Evolutionary conservation across 2,888 invertebrate species (phyloP).

Genomic region (Margaritifera margaritifera): DNA sequence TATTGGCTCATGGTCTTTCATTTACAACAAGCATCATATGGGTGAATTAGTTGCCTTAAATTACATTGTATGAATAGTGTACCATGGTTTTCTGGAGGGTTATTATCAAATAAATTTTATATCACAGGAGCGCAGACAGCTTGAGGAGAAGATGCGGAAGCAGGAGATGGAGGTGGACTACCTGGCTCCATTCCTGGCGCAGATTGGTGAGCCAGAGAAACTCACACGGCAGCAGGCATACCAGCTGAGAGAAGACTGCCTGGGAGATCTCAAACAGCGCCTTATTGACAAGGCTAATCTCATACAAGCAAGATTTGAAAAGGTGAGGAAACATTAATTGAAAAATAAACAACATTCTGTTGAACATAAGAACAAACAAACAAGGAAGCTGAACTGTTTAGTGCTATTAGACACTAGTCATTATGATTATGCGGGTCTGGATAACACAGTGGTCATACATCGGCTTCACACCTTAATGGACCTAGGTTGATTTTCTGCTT

Average conservation of each 20-base stretch:
- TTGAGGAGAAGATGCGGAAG: slow-evolving; percentile 69
- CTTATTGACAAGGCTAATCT: slow-evolving; percentile 73
- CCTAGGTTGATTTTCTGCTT: too few relatives aligned
- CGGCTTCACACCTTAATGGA: too few relatives aligned
- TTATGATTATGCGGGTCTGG: too few relatives aligned
- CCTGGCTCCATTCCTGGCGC: slow-evolving; percentile 72
- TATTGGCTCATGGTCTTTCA: too few relatives aligned
- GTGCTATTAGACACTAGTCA: too few relatives aligned
- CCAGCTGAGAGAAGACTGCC: slow-evolving; percentile 70
- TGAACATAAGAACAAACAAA: too few relatives aligned
- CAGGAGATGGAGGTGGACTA: slow-evolving; percentile 73
- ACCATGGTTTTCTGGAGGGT: slow-evolving; percentile 3
- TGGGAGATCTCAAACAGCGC: slow-evolving; percentile 71
- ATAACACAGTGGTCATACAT: too few relatives aligned
- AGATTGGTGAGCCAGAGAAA: slow-evolving; percentile 69
- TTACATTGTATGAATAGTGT: neutral
- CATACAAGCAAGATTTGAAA: slow-evolving; percentile 73
- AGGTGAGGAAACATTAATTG: slow-evolving; percentile 49
- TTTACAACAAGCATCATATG: too few relatives aligned
- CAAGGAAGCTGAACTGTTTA: too few relatives aligned
- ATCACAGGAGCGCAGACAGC: slow-evolving; percentile 62
- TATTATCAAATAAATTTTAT: neutral
- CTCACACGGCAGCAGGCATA: slow-evolving; percentile 64
- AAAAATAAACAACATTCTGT: too few relatives aligned
- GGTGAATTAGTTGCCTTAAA: too few relatives aligned